phyloP scores from a whole-genome alignment of 2,888 invertebrate species.

The Heliconius erato region DNA sequence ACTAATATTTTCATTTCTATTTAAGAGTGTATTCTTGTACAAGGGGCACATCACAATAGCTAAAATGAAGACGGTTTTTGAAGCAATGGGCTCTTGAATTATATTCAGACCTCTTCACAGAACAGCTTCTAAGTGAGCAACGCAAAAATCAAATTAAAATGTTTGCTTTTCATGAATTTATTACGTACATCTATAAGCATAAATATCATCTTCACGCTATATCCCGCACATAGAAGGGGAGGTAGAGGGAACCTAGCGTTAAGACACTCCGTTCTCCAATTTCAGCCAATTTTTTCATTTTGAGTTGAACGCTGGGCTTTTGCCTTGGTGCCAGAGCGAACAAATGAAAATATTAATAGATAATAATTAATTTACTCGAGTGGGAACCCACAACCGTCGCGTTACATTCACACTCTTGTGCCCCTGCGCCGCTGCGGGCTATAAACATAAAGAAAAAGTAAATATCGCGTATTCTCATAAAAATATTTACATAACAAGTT shows the following conservation, averaged over 20 bases:
- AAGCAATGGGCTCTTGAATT: slow-evolving; percentile 34
- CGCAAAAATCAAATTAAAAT: slow-evolving; percentile 55
- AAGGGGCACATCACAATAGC: slow-evolving; percentile 33
- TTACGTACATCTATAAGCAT: slow-evolving; percentile 3
- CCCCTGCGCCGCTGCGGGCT: no score
- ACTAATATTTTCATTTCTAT: neutral
- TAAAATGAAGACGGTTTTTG: slow-evolving; percentile 31
- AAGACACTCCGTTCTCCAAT: no score
- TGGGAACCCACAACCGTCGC: no score
- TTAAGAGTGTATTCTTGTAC: slow-evolving; percentile 27
- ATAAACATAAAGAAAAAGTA: neutral
- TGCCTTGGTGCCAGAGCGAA: no score
- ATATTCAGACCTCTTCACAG: slow-evolving; percentile 33
- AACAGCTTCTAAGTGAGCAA: slow-evolving; percentile 29
- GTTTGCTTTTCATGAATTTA: slow-evolving; percentile 8
- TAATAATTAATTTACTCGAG: no score
- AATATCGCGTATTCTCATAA: slow-evolving; percentile 5
- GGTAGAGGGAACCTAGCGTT: no score
- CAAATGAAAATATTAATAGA: no score
- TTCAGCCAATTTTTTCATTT: no score
- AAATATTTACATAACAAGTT: slow-evolving; percentile 13
- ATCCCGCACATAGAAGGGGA: no score
- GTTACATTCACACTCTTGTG: no score
- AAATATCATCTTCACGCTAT: no score
- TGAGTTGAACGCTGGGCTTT: no score